Evolutionary conservation across 2,888 invertebrate species (phyloP), one percentile per base, ranked within the genome.

Genomic region (Drosophila pseudotalamancana): DNA sequence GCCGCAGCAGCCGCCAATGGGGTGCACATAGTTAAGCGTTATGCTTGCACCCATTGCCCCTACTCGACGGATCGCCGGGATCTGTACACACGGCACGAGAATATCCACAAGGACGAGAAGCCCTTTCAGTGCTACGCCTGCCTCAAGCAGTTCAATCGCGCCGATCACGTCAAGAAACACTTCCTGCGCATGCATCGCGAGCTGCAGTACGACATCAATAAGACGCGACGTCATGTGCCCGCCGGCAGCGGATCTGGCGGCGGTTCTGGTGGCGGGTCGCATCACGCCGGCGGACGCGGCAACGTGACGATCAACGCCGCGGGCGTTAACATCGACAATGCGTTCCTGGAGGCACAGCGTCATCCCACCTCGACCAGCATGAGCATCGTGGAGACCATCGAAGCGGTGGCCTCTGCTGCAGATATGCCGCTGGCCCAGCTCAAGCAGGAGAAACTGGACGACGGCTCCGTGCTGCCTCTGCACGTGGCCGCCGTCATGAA

Each of bases 91-190:
- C 94, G 97, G 29, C 97, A 98, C 91, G 97, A 97, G 92, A 97
- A 97, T 90, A 98, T 97, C 72, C 98, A 98, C 90, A 94, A 97
- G 80, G 97, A 97, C 90, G 97, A 97, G 90, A 97, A 98, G 90
- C 97, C 97, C 5, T 98, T 97, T 90, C 97, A 97, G 90, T 98
- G 97, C 91, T 97, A 97, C 90, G 95, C 97, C 27, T 97, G 97
- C 90, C 95, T 95, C 90, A 97, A 97, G 91, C 97, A 97, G 90
- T 98, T 98, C 92, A 98, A 97, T 91, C 94, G 97, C 49, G 97
- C 97, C 32, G 97, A 98, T 91, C 97, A 98, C 90, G 97, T 98
- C 40, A 98, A 98, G 92, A 98, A 98, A 89, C 97, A 98, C 91
- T 97, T 97, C 88, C 92, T 97, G 74, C 93, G 97, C 75, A 97